These are phyloP conservation scores for Batillaria attramentaria DNA, from an alignment of 1,140 invertebrate genomes.

Conservation along the genomic window DNA sequence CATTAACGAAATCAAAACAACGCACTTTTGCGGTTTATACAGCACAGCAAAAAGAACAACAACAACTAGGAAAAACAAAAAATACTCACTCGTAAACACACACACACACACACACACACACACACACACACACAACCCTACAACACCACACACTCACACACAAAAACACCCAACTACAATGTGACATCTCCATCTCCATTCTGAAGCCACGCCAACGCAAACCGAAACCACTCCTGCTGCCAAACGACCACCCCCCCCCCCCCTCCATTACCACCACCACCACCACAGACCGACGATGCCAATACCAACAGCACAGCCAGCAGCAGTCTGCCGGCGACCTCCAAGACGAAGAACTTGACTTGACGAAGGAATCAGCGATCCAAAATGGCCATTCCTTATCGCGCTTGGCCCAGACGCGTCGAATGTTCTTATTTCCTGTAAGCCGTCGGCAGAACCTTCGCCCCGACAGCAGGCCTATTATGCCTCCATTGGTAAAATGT, in stretches of 20 bases:
- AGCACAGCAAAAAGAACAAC: not conserved
- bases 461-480: slow-evolving; percentile 3
- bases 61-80: not conserved
- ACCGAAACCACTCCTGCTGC: too few species aligned
- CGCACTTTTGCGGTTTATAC: too few species aligned
- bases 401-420: not conserved
- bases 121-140: not conserved
- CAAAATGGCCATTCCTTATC: slow-evolving; percentile 15
- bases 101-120: not conserved
- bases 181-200: too few species aligned
- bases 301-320: too few species aligned
- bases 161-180: too few species aligned
- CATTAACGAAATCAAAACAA: not conserved
- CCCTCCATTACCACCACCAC: too few species aligned
- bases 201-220: too few species aligned
- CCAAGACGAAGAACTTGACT: too few species aligned
- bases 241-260: too few species aligned
- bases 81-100: not conserved
- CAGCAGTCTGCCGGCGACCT: too few species aligned
- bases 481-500: slow-evolving; percentile 17
- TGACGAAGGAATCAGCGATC: not conserved
- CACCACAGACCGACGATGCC: too few species aligned
- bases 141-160: not conserved
- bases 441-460: slow-evolving; percentile 3
- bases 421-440: slow-evolving; percentile 18